Evolutionary conservation across 1,140 invertebrate genomes (phyloP).

Genomic region (Drosophila orena): DNA sequence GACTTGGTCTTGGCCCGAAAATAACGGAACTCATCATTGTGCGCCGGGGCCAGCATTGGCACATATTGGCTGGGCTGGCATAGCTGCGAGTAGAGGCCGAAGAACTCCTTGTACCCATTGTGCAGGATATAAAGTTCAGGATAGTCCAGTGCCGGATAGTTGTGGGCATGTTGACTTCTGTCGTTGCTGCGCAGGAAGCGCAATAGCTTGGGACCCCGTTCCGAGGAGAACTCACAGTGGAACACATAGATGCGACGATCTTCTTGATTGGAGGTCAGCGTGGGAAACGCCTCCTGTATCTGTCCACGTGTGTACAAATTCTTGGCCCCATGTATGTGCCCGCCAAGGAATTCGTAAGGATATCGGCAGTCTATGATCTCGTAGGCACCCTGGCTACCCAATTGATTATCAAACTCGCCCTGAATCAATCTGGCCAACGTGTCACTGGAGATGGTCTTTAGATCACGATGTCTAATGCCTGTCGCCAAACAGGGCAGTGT

Average conservation of each 20-base stretch:
- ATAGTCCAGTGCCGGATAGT: conserved; percentile 95
- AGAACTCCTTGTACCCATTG: conserved; percentile 97
- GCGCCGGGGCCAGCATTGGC: conserved; percentile 91
- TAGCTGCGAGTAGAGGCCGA: conserved; percentile 87
- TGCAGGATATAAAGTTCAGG: conserved; percentile 98
- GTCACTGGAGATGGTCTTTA: conserved; percentile 91
- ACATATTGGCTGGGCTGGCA: conserved; percentile 92
- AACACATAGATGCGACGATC: conserved; percentile 94
- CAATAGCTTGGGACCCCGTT: conserved; percentile 95
- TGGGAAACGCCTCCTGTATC: conserved; percentile 87
- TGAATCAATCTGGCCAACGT: conserved; percentile 90
- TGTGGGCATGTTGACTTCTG: conserved; percentile 91
- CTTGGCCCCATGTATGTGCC: conserved; percentile 94
- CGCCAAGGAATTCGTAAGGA: conserved; percentile 97
- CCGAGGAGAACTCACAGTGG: conserved; percentile 99
- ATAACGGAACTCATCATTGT: conserved; percentile 89
- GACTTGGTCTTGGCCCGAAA: conserved; percentile 88
- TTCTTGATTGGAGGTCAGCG: conserved; percentile 61
- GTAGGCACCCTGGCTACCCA: conserved; percentile 86
- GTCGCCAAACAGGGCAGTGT: conserved; percentile 89
- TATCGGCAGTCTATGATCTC: conserved; percentile 93
- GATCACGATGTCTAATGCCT: conserved; percentile 91
- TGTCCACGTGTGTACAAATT: conserved; percentile 93
- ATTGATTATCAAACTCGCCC: conserved; percentile 88
- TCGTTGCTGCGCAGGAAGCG: conserved; percentile 94